These are phyloP conservation scores for Stenolophus ochropezus DNA, from an alignment of 2,888 invertebrate species.

Conservation along the genomic window DNA sequence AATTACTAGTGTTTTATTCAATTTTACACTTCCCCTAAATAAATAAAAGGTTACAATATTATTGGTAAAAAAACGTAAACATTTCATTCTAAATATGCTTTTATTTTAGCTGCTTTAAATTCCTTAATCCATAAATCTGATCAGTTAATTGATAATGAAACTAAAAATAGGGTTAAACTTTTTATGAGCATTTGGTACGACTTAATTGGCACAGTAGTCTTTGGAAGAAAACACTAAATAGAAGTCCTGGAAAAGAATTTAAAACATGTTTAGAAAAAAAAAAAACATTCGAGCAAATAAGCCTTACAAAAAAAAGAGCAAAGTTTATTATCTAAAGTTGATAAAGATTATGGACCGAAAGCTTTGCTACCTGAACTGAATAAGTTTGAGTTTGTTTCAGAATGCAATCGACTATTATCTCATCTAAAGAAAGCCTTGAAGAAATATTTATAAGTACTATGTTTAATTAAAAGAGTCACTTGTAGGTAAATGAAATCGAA, in stretches of 20 bases:
- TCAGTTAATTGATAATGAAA: neutral
- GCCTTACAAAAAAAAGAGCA: neutral
- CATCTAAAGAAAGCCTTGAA: neutral
- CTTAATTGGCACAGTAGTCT: neutral
- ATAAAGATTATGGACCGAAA: neutral
- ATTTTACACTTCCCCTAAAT: too few relatives aligned
- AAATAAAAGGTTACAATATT: too few relatives aligned
- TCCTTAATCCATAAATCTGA: neutral
- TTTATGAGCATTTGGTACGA: conserved; percentile 2
- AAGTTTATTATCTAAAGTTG: neutral
- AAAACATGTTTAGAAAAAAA: neutral
- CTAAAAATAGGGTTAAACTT: neutral
- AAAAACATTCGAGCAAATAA: neutral
- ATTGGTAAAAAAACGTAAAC: neutral
- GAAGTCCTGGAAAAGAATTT: neutral
- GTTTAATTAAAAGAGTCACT: neutral
- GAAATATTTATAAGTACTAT: neutral
- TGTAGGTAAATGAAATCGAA: neutral
- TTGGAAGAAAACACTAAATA: neutral
- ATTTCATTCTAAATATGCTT: neutral
- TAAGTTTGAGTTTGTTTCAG: neutral
- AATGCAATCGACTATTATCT: neutral
- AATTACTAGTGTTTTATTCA: too few relatives aligned
- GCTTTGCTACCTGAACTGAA: neutral
- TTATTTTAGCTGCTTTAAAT: neutral